Evolutionary conservation across 2,888 invertebrate species (phyloP), one percentile per base, ranked within the genome.

Genomic region (Apamea sordens): DNA sequence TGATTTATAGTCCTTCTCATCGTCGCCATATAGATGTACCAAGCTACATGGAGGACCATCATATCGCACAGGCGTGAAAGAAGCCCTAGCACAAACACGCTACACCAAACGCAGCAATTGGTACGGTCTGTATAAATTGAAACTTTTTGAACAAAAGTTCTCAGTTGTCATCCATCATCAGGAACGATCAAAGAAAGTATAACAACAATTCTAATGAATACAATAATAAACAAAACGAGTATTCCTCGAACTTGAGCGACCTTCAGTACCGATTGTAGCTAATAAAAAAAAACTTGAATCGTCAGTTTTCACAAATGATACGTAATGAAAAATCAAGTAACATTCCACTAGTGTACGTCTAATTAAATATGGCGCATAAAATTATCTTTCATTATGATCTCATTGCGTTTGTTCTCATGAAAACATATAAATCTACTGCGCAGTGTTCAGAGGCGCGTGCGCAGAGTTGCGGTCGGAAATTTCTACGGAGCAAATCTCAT

Each of bases 301-400:
- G 15, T 76, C 59, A 10, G 21, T 87, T 87, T 85, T 87, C 77
- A 70, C 67, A 81, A 67, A 77, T 74, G 28, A 72, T 67, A 56
- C 56, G 56, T 73, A 80, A 87, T 82, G 77, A 83, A 84, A 88
- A 73, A 73, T 83, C 59, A 83, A 85, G 80, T 79, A 68, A 82
- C 75, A 86, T 81, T 77, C 83, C 79, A 77, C 71, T 44, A 72
- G 61, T 65, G 73, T 76, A 78, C 78, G 84, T 76, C 65, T 73
- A 80, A 84, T 88, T 84, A 84, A 82, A 82, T 77, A 86, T 75
- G 68, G 75, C 78, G 79, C 77, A 82, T 86, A 79, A 88, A 86
- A 87, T 89, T 84, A 86, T 87, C 80, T 82, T 86, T 82, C 82
- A 88, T 90, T 87, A 87, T 88, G 88, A 88, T 89, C 86, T 86